Percentiles rank a stretch among this genome's conserved stretches.
Conservation (phyloP, 2,797 vertebrate genomes). For the Melanotaenia pygmaea region DNA sequence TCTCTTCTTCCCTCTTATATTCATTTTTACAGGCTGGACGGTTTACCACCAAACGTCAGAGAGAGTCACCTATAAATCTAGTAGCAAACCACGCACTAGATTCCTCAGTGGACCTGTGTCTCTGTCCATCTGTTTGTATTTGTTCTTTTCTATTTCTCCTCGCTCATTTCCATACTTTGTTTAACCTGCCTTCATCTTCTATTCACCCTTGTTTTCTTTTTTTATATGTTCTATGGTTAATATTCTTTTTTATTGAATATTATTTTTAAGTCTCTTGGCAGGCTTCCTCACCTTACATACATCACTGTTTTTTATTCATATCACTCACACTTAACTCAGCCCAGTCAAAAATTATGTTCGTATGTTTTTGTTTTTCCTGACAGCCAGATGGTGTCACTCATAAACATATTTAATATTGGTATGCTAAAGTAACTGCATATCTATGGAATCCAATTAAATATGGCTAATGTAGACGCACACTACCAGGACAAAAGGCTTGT, state of each 20-base stretch:
- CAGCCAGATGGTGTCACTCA: conserved; percentile 33
- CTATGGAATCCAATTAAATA: conserved; percentile 15
- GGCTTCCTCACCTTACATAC: conserved; percentile 44
- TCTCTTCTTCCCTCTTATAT: conserved; percentile 89
- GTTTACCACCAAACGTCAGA: conserved; percentile 98
- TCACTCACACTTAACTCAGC: conserved; percentile 26
- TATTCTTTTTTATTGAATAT: conserved; percentile 28
- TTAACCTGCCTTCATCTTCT: conserved; percentile 89
- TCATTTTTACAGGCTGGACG: conserved; percentile 94
- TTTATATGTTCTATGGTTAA: conserved; percentile 41
- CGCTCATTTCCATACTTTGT: conserved; percentile 79
- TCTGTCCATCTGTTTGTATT: conserved; percentile 99
- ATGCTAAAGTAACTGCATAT: conserved; percentile 13
- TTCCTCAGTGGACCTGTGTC: conserved; percentile 99
- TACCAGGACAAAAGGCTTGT: conserved; percentile 9
- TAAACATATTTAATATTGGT: conserved; percentile 16
- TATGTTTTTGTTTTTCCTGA: conserved; percentile 16
- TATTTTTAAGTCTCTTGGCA: conserved; percentile 40
- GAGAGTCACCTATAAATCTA: conserved; percentile 99
- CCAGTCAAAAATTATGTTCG: conserved; percentile 36
- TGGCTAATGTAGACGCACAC: not conserved
- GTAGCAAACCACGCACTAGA: conserved; percentile 99
- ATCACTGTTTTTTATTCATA: conserved; percentile 58
- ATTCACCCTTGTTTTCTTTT: conserved; percentile 49
- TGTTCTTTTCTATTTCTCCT: conserved; percentile 97